Base-by-base conservation (phyloP, 2,797 vertebrate species). In the Melopsittacus undulatus region DNA sequence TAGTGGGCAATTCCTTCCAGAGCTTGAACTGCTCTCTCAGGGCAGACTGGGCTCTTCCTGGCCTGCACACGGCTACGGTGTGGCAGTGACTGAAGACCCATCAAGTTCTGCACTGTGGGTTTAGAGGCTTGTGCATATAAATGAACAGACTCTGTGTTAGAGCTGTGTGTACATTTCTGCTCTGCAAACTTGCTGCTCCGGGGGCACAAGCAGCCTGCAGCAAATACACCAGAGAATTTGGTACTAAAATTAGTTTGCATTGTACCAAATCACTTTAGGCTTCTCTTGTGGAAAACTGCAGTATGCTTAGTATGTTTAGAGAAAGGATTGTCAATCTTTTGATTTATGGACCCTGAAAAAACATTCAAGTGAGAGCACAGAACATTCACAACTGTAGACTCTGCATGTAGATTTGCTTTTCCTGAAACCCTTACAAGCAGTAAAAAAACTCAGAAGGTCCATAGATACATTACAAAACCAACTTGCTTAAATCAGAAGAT, bases 241-340 rank as follows among this genome's bases (percentile, higher is more conserved):
- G 13, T 43, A 64, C 83, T 89, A 63, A 83, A 94, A 90, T 81
- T 45, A 90, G 87, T 49, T 52, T 76, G 78, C 56, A 3, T 70
- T 63, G 63, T 68, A 76, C 68, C 87, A 72, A 49, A 92, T 90
- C 89, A 76, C 67, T 86, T 85, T 3, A 32, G 49, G 15, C 69
- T 78, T 66, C 81, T 81, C 92, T 88, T 79, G 94, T 89, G 94
- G 95, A 94, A 96, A 96, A 93, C 76, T 90, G 19, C 92, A 81
- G 59, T 23, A 6, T 26, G 26, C 62, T 92, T 46, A 77, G 63
- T 8, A 29, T 56, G 64, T 88, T 92, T 79, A n/a, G 59, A 85
- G 70, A 69, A 57, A 26, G 48, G 83, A 51, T 82, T 94, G 94
- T 92, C 91, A 59, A n/a, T 90, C 70, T 89, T 86, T 79, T 76